A percentile compares a stretch with the other conserved stretches of the same genome.
These are phyloP conservation scores for Tryphoninae sp. DNA, from an alignment of 2,888 invertebrate genomes.

Conservation along the genomic window DNA sequence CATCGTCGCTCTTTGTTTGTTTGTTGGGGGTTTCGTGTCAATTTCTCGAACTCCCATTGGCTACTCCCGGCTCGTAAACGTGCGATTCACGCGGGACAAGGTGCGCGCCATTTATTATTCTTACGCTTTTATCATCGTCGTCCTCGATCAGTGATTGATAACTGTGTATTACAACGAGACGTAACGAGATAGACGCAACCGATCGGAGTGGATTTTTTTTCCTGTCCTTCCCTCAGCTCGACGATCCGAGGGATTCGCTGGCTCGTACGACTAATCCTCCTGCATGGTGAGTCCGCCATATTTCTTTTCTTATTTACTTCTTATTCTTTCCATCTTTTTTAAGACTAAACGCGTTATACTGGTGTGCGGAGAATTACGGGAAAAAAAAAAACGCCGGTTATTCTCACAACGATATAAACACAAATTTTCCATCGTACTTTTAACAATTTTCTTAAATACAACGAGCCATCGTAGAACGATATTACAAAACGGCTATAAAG, in stretches of 20 bases:
- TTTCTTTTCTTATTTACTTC: not conserved
- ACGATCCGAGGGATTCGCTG: conserved; percentile 21
- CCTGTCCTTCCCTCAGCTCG: conserved; percentile 25
- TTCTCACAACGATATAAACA: not conserved
- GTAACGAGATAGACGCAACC: conserved; percentile 11
- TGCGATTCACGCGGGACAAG: conserved; percentile 31
- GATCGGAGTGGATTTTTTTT: conserved; percentile 55
- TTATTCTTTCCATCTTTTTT: not conserved
- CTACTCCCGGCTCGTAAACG: not conserved
- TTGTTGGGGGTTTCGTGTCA: not conserved
- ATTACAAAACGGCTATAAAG: not conserved
- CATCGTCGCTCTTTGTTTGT: not conserved
- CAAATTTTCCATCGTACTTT: not conserved
- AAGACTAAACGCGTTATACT: not conserved
- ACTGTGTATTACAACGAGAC: conserved; percentile 4
- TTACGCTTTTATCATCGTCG: not conserved
- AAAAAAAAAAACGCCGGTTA: not conserved
- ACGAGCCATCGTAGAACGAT: not conserved
- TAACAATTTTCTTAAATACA: not conserved
- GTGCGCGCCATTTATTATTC: not conserved
- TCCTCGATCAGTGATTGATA: not conserved
- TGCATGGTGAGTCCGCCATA: conserved; percentile 62
- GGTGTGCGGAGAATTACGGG: not conserved
- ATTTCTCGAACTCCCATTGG: not conserved
- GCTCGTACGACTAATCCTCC: conserved; percentile 44